These are phyloP conservation scores for Conops quadrifasciatus DNA, from an alignment of 2,888 invertebrate genomes.

Conservation along the genomic window DNA sequence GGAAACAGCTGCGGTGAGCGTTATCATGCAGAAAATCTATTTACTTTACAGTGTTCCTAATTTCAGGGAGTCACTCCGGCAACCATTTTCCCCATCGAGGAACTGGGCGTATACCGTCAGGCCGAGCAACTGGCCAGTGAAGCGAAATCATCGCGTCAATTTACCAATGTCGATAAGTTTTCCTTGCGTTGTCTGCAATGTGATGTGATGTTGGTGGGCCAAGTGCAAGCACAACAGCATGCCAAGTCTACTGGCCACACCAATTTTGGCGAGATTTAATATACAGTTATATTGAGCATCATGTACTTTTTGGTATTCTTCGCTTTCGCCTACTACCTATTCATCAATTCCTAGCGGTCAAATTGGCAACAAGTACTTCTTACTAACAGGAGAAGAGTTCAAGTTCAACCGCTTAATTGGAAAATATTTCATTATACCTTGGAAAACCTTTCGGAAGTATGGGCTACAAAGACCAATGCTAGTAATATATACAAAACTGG, in stretches of 20 bases:
- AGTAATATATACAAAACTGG: too few relatives aligned
- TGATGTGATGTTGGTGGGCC: conserved; percentile 78
- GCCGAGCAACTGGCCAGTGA: conserved; percentile 87
- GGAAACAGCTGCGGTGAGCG: conserved; percentile 80
- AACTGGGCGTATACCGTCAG: conserved; percentile 76
- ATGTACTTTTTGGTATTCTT: conserved; percentile 59
- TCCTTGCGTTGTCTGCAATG: conserved; percentile 86
- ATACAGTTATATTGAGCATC: conserved; percentile 51
- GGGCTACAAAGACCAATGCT: too few relatives aligned
- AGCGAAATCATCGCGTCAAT: conserved; percentile 88
- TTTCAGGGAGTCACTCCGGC: conserved; percentile 74
- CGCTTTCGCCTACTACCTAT: conserved; percentile 56
- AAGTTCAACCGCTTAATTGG: neutral
- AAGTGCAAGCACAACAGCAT: conserved; percentile 83
- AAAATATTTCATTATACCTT: too few relatives aligned
- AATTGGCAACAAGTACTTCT: conserved; percentile 19
- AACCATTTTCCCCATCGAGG: conserved; percentile 82
- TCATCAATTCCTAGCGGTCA: conserved; percentile 33
- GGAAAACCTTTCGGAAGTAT: too few relatives aligned
- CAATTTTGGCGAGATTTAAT: conserved; percentile 80
- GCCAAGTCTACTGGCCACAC: conserved; percentile 85
- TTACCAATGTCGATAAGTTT: conserved; percentile 89
- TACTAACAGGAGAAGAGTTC: too few relatives aligned
- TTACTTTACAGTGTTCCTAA: neutral
- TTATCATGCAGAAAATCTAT: neutral